These are phyloP conservation scores for Eupristina koningsbergeri DNA, from an alignment of 1,140 invertebrate species.

Conservation along the genomic window DNA sequence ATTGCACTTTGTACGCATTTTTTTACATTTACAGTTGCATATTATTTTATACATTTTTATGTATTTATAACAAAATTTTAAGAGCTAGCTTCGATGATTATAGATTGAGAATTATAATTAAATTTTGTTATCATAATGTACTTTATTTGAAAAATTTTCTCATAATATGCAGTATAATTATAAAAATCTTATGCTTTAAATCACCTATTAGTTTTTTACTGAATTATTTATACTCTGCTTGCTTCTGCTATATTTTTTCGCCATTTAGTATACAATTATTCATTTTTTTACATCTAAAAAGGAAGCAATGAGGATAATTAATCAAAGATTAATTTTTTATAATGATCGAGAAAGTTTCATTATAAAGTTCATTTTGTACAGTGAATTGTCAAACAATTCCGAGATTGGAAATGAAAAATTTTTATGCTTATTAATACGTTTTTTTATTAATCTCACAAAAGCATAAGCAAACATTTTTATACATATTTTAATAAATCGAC, in stretches of 20 bases:
- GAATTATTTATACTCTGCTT: background rate
- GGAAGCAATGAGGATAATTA: background rate
- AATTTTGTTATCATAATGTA: background rate
- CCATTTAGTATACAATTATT: background rate
- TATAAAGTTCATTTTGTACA: background rate
- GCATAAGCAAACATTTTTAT: conserved; percentile 1
- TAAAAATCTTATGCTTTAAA: background rate
- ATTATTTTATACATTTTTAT: too few relatives aligned
- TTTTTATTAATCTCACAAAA: background rate
- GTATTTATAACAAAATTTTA: background rate
- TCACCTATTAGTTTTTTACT: background rate
- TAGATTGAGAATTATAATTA: background rate
- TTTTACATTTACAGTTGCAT: too few relatives aligned
- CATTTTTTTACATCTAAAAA: background rate
- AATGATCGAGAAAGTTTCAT: conserved; percentile 9
- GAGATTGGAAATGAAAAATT: background rate
- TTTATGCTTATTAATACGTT: background rate
- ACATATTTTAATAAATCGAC: background rate
- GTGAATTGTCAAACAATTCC: background rate
- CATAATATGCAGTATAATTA: background rate
- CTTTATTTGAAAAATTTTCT: background rate
- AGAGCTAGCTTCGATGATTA: background rate
- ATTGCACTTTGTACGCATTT: background rate
- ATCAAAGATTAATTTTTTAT: background rate
- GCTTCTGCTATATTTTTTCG: background rate